Evolutionary conservation across 2,113 vertebrate genomes (phyloP), one percentile per base, ranked within the genome.

Genomic region (Taurulus bubalis): DNA sequence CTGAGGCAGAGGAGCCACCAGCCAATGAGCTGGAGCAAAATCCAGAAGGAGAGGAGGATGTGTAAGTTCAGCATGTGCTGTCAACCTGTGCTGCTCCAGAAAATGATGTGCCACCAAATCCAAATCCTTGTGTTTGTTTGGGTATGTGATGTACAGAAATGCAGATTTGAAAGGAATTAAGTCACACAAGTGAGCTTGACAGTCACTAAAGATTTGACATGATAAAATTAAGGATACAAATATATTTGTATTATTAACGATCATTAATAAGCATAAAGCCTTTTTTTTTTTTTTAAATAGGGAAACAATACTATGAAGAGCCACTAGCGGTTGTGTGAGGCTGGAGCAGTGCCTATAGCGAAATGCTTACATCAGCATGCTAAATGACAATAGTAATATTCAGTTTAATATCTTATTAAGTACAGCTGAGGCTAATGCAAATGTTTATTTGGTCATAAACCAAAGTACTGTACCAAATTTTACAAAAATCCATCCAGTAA

Each of bases 41-140:
- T 36, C 55, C 36, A 28, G 75, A 68, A 59, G 69, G 60, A 69
- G 81, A 63, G 30, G 62, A 85, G 40, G 55, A 84, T 38, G 80
- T 20, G 93, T 94, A 92, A 94, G 93, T 93, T 45, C 65, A 59
- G 59, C 60, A 40, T 62, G 72, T 74, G 69, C 40, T 16, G 32
- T 56, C 34, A 36, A 67, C 64, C 56, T 73, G 58, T 55, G 55
- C 87, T 87, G 80, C 68, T 58, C n/a, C 47, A 1, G 40, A 10
- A 51, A 73, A 67, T 49, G 22, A 71, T 42, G 38, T 30, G 42
- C 22, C 30, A 7, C 20, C 12, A 4, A n/a, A 40, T 34, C 20
- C 12, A 4, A n/a, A 40, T 34, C 11, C n/a, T 47, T 75, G 15
- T 49, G 1, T 64, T 38, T 36, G 28, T 77, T 70, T 78, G 70